These are phyloP conservation scores for Camponotus vicinus DNA, from an alignment of 1,140 invertebrate species.

Conservation along the genomic window DNA sequence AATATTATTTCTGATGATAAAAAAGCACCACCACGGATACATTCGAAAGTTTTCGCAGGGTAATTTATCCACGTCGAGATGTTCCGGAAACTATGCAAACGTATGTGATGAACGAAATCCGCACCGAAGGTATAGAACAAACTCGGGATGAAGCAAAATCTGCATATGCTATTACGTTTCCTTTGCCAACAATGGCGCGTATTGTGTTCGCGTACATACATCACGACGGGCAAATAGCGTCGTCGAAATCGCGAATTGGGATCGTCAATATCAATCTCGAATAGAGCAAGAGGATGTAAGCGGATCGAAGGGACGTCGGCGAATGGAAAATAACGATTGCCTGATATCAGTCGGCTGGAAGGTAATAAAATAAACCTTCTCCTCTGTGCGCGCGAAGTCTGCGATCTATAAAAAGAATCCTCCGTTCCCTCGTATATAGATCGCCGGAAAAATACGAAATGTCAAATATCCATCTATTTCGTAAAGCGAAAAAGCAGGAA, in stretches of 20 bases:
- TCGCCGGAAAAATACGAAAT: constrained; percentile 58
- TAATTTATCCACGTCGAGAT: constrained; percentile 29
- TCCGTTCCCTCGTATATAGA: constrained; percentile 47
- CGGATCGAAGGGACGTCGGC: constrained; percentile 66
- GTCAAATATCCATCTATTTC: constrained; percentile 53
- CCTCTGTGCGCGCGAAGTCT: constrained; percentile 32
- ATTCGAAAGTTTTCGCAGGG: background rate
- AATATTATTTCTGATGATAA: background rate
- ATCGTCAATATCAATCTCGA: constrained; percentile 73
- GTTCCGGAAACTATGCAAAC: constrained; percentile 34
- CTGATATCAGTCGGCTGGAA: constrained; percentile 71
- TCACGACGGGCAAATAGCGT: constrained; percentile 41
- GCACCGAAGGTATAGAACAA: constrained; percentile 5
- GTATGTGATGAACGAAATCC: constrained; percentile 45
- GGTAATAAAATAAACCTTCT: constrained; percentile 70
- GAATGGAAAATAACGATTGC: constrained; percentile 74
- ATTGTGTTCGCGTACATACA: constrained; percentile 33
- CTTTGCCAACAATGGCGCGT: constrained; percentile 53
- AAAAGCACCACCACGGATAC: background rate
- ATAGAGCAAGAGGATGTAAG: constrained; percentile 61
- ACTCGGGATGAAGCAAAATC: constrained; percentile 20
- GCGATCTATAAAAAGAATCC: constrained; percentile 52
- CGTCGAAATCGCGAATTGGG: constrained; percentile 70
- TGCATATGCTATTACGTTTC: constrained; percentile 51
- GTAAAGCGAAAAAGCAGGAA: background rate